A percentile compares a stretch with the other conserved stretches of the same genome.
Evolutionary conservation across 2,888 invertebrate species (phyloP).

Genomic region (Heliconius hortense): DNA sequence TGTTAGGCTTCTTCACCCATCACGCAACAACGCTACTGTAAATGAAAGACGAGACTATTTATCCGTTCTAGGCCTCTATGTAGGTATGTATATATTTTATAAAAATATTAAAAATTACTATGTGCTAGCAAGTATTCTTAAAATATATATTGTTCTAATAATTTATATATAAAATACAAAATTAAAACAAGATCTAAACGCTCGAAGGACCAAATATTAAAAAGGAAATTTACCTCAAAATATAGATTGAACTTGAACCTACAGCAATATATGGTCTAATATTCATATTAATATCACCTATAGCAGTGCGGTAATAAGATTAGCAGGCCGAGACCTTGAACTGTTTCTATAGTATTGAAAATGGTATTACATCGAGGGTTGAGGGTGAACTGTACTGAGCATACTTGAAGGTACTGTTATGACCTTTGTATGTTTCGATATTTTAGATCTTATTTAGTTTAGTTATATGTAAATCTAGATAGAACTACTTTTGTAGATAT

Average conservation of each 20-base stretch:
- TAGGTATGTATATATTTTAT: too few species aligned
- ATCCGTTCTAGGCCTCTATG: not conserved
- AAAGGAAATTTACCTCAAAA: not conserved
- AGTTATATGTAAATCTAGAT: not conserved
- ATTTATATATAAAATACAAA: not conserved
- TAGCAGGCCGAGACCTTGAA: slow-evolving; percentile 52
- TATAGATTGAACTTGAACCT: not conserved
- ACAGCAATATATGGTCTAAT: not conserved
- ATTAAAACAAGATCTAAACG: too few species aligned
- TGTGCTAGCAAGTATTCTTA: too few species aligned
- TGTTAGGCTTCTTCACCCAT: not conserved
- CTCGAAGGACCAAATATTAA: not conserved
- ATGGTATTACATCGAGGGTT: slow-evolving; percentile 17
- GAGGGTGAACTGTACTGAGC: slow-evolving; percentile 19
- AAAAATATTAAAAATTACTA: too few species aligned
- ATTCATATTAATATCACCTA: slow-evolving; percentile 18
- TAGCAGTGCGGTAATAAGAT: slow-evolving; percentile 54
- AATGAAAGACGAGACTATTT: not conserved
- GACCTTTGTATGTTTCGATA: not conserved
- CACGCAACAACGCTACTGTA: not conserved
- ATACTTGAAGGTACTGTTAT: not conserved
- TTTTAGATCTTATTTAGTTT: not conserved
- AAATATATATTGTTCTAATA: too few species aligned
- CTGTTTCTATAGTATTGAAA: slow-evolving; percentile 43
- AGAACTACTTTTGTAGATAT: not conserved